Percentiles rank a stretch among this genome's conserved stretches.
These are phyloP conservation scores for Meleagris gallopavo DNA, from an alignment of 2,113 vertebrate genomes.

Conservation along the genomic window DNA sequence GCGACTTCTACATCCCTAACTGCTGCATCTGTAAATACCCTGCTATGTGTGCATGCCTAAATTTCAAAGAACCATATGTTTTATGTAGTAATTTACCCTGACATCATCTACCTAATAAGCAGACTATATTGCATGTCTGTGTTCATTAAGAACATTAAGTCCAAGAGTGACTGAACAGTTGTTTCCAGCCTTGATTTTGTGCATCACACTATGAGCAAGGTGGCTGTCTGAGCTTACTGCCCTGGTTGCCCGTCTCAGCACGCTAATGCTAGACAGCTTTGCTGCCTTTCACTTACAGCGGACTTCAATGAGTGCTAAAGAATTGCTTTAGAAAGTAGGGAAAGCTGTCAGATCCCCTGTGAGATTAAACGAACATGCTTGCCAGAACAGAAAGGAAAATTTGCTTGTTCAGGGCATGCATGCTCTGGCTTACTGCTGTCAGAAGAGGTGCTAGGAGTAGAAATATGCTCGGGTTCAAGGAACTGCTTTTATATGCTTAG, in stretches of 20 bases:
- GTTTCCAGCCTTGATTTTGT: conserved; percentile 26
- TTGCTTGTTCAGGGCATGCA: conserved; percentile 54
- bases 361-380: conserved; percentile 76
- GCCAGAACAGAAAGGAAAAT: conserved; percentile 73
- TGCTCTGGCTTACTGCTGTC: conserved; percentile 69
- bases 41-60: not conserved
- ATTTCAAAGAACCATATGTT: conserved; percentile 46
- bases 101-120: not conserved
- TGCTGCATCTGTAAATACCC: not conserved
- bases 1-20: not conserved
- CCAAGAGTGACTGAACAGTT: conserved; percentile 29
- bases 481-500: not conserved
- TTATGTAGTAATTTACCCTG: conserved; percentile 4
- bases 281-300: conserved; percentile 66
- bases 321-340: conserved; percentile 75
- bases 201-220: not conserved
- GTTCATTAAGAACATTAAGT: conserved; percentile 51
- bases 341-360: conserved; percentile 79
- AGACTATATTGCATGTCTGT: not conserved
- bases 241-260: conserved; percentile 22
- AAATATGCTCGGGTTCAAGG: not conserved
- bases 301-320: conserved; percentile 77
- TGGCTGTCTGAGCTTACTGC: not conserved
- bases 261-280: conserved; percentile 58
- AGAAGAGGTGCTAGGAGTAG: not conserved